Base-by-base conservation (phyloP, 2,888 invertebrate genomes). In the Deilephila elpenor region DNA sequence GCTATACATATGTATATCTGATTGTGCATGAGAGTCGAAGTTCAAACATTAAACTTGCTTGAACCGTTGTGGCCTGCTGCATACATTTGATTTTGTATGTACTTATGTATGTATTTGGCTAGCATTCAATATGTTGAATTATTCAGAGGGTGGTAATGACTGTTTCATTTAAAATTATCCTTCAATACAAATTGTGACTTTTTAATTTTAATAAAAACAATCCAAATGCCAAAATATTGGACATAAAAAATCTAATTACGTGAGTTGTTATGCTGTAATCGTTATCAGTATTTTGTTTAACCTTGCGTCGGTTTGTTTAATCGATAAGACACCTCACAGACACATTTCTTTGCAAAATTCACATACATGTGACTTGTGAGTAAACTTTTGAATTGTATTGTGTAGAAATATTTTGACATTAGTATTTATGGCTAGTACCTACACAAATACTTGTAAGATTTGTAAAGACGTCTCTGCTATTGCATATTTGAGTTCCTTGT, bases 301-400 rank as follows among this genome's bases (percentile, higher is more conserved):
- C 75, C 78, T 77, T 76, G 77, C 34, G 71, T 72, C 74, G 75
- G 73, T 76, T 76, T 76, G 71, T 75, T 73, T 71, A 62, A 72
- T 51, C 71, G 75, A 75, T 76, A 74, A 76, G 53, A 53, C 59
- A 34, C 56, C 53, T 5, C 5, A n/a, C n/a, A n/a, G 5, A 56
- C 56, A 56, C 19, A 56, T 56, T 56, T 56, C n/a, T n/a, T 56
- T n/a, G 56, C n/a, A n/a, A 56, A 56, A n/a, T n/a, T 56, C 56
- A 1, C 56, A 56, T 5, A n/a, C 7, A 56, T 25, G 25, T 51
- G 56, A n/a, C 8, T 32, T 11, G 6, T 51, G 56, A 56, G n/a
- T 17, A 56, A 56, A n/a, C 19, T 17, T 56, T n/a, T n/a, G 56
- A 56, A 7, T n/a, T 56, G 56, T 5, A 56, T 56, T 56, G 17